phyloP scores from a whole-genome alignment of 2,113 vertebrate genomes.

The Scartelaos histophorus region DNA sequence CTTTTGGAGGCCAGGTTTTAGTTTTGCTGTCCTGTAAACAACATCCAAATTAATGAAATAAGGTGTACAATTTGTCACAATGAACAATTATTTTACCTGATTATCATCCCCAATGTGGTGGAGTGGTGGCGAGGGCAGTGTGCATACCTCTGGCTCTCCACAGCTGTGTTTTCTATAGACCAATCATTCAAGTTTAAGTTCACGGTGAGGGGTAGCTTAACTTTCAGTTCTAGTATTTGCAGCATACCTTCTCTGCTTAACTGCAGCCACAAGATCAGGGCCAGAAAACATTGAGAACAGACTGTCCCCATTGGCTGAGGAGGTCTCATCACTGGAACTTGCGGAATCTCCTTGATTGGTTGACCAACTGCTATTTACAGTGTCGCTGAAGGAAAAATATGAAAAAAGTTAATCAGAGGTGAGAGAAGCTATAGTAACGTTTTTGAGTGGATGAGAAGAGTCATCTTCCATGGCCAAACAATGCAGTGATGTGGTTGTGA shows the following conservation, averaged over 20 bases:
- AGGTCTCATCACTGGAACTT: conserved; percentile 96
- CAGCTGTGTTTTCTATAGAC: conserved; percentile 92
- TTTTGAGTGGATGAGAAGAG: not conserved
- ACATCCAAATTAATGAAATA: not conserved
- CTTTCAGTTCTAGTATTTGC: no score
- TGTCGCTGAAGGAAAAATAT: conserved; percentile 79
- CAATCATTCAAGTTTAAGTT: conserved; percentile 3
- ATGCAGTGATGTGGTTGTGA: not conserved
- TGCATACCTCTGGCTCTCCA: conserved; percentile 91
- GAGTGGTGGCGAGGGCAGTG: conserved; percentile 88
- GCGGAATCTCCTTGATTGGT: conserved; percentile 95
- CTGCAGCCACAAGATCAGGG: conserved; percentile 95
- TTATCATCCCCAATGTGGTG: conserved; percentile 86
- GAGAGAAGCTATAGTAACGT: not conserved
- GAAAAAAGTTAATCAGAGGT: not conserved
- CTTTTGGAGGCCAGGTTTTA: conserved; percentile 99
- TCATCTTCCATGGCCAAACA: not conserved
- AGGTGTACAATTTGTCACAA: not conserved
- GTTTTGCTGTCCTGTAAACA: conserved; percentile 91
- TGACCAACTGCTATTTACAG: conserved; percentile 89
- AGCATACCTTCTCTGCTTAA: conserved; percentile 92
- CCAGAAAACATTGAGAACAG: conserved; percentile 99
- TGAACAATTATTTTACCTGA: conserved; percentile 79
- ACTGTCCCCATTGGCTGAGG: conserved; percentile 96
- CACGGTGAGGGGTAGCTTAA: not conserved